Evolutionary conservation across 2,888 invertebrate genomes (phyloP), one percentile per base, ranked within the genome.

Genomic region (Hydrotaea diabolus): DNA sequence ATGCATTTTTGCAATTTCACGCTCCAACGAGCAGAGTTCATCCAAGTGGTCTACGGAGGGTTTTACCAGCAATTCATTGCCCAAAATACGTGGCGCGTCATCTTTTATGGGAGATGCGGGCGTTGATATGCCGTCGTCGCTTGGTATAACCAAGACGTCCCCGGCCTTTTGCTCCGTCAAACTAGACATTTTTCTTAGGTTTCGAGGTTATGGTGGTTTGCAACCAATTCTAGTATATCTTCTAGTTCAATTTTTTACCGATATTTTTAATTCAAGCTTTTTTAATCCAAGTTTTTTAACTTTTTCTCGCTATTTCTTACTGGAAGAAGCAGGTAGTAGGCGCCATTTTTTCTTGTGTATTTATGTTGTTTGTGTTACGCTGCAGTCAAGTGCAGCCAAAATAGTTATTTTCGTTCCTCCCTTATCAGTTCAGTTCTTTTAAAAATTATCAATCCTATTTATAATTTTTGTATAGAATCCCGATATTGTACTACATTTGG

Each of bases 1-100:
- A 83, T 91, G 91, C 88, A 91, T 89, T 87, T 90, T 90, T 0
- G 91, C 91, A 23, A 91, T 91, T 85, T 92, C 91, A n/a, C 90
- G 89, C 73, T 91, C 91, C 78, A 91, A 86, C 57, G 89, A 90
- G 36, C 88, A 89, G 53, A 91, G 77, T 80, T 92, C 91, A 81
- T 91, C 91, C 7, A 90, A 43, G 21, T 66, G 69, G 23, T 88
- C 88, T 13, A 73, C 55, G 0, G 83, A 72, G 46, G 79, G 39
- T 17, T 79, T 57, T 4, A 72, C 72, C 13, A 85, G 57, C 62
- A 85, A 53, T 59, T 83, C 80, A 57, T 85, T 83, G 46, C 85
- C 80, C 19, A 83, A 13, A 74, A 85, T 85, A 77, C 82, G 85
- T 77, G 85, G 85, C 46, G 76, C 8, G 43, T 76, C 39, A 15